Evolutionary conservation across 2,113 vertebrate genomes (phyloP).

Genomic region (Setophaga coronata): DNA sequence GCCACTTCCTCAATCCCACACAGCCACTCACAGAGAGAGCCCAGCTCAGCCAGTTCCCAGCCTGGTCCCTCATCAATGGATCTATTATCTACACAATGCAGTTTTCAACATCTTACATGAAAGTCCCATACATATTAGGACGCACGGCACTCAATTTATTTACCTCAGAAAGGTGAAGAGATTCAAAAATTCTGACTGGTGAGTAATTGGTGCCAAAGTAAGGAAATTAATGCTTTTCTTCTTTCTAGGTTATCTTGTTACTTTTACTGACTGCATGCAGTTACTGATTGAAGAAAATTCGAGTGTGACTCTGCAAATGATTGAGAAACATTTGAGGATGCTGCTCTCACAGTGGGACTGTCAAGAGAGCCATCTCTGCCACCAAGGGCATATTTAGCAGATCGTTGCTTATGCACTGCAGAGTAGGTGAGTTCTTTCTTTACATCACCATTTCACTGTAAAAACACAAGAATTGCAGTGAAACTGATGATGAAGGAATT

Average conservation of each 20-base stretch:
- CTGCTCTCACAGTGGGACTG: not conserved
- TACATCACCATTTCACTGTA: not conserved
- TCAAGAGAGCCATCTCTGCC: not conserved
- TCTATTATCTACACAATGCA: slow-evolving; percentile 26
- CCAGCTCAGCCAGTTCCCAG: not conserved
- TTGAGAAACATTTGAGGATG: not conserved
- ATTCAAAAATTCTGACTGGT: slow-evolving; percentile 39
- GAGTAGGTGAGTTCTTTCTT: not conserved
- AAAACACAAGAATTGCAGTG: not conserved
- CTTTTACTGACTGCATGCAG: not conserved
- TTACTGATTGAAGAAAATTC: not conserved
- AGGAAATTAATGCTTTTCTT: slow-evolving; percentile 34
- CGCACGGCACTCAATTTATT: slow-evolving; percentile 14
- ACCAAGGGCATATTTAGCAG: not conserved
- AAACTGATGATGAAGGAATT: not conserved
- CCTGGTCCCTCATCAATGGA: slow-evolving; percentile 22
- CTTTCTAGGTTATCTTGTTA: slow-evolving; percentile 24
- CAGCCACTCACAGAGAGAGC: not conserved
- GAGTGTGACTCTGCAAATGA: not conserved
- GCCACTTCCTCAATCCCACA: not conserved
- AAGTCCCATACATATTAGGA: slow-evolving; percentile 32
- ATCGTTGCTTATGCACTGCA: not conserved
- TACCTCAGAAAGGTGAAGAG: slow-evolving; percentile 44
- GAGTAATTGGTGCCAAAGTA: slow-evolving; percentile 25
- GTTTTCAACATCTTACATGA: slow-evolving; percentile 42